Evolutionary conservation across 2,888 invertebrate species (phyloP), one percentile per base, ranked within the genome.

Genomic region (Campoplex nolae): DNA sequence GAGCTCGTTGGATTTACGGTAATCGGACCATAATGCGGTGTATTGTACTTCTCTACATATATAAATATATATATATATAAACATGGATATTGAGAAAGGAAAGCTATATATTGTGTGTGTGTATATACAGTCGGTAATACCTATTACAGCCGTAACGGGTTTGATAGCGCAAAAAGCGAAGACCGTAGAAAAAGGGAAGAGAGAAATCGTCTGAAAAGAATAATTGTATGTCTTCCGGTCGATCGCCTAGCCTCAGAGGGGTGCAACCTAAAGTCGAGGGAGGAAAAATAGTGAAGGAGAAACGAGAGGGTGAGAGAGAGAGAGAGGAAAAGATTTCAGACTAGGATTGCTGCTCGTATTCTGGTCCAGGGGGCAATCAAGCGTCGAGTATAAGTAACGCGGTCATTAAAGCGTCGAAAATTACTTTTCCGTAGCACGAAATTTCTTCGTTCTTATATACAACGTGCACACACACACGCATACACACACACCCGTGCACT

Each of bases 171-270:
- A 86, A 83, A 83, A 83, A 79, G 62, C 79, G 78, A 48, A 67
- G n/a, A 68, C 48, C 1, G 48, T 65, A 56, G 71, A 42, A 75
- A 70, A 62, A 65, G 56, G 75, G 54, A 42, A 28, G 42, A 79
- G 83, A 71, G 86, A 79, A 86, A 86, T 86, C 71, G 86, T 86
- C 83, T 80, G 86, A 86, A 86, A 86, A 83, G 86, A 86, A 86
- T 86, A 83, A 86, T 86, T 86, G 79, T 83, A 76, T 80, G 86
- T 80, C 83, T 86, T 83, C 79, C 86, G 75, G 86, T 86, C 79
- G 79, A 86, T 86, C 83, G 79, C 83, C 79, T 68, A 38, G 83
- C 83, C 71, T 65, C 62, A 51, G 83, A 74, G 65, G 71, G 70
- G 48, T 65, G 68, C 62, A 83, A 78, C n/a, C 78, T 82, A 68